Percentiles rank a stretch among this genome's conserved stretches.
These are phyloP conservation scores for Heliconius nattereri DNA, from an alignment of 1,140 invertebrate species.

Conservation along the genomic window DNA sequence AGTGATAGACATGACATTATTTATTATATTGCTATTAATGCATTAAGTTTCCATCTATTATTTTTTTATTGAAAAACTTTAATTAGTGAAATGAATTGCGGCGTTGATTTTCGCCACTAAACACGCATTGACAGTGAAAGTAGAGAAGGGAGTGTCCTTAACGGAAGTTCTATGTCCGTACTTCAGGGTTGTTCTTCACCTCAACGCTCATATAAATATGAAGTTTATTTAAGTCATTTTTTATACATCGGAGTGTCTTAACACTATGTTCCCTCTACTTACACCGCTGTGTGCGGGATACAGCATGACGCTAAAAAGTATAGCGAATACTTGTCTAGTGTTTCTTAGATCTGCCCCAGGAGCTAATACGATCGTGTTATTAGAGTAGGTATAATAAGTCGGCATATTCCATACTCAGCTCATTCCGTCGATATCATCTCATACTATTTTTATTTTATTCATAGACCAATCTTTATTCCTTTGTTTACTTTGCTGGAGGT, in stretches of 20 bases:
- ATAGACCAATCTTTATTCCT: conserved; percentile 74
- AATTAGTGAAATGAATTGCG: no score
- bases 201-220: no score
- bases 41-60: no score
- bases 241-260: neutral
- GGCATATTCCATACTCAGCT: conserved; percentile 73
- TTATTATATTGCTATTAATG: no score
- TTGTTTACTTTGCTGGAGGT: conserved; percentile 64
- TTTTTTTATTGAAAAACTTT: no score
- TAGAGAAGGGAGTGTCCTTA: neutral
- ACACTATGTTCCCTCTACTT: neutral
- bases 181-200: no score
- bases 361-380: conserved; percentile 74
- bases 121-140: neutral
- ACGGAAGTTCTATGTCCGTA: no score
- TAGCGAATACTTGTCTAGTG: neutral
- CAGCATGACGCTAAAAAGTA: no score
- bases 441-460: conserved; percentile 79
- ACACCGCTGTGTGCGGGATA: no score
- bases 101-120: neutral
- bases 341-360: neutral
- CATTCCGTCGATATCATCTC: conserved; percentile 67
- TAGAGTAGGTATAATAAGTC: conserved; percentile 74
- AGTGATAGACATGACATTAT: conserved; percentile 21
- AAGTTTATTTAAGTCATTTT: no score